phyloP scores from a whole-genome alignment of 2,888 invertebrate species.

The Callinectes sapidus region DNA sequence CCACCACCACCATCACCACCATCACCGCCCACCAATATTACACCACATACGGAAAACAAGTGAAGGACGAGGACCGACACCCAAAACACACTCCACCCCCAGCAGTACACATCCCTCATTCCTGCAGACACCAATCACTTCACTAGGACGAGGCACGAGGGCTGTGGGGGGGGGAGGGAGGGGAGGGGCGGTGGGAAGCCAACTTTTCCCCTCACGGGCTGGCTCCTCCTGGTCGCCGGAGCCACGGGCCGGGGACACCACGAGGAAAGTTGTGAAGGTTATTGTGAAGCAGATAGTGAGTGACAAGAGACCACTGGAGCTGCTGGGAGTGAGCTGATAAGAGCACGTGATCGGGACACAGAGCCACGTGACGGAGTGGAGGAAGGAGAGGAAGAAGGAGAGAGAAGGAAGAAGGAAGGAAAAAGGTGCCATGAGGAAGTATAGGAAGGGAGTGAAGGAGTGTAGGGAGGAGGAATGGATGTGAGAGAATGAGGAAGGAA shows the following conservation, averaged over 20 bases:
- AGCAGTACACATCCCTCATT: neutral
- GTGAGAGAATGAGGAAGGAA: neutral
- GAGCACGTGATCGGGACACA: neutral
- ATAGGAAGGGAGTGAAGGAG: neutral
- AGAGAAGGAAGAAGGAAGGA: neutral
- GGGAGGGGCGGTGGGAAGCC: neutral
- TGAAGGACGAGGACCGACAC: neutral
- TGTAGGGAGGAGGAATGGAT: neutral
- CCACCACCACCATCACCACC: neutral
- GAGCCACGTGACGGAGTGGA: slow-evolving; percentile 1
- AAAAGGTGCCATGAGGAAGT: neutral
- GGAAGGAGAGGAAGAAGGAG: neutral
- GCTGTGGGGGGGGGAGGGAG: too few species aligned
- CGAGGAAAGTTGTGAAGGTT: slow-evolving; percentile 11
- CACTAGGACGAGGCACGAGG: neutral
- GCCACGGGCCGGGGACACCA: neutral
- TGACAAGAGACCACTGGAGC: neutral
- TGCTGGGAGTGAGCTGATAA: slow-evolving; percentile 8
- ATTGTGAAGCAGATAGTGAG: slow-evolving; percentile 18
- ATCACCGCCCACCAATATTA: neutral
- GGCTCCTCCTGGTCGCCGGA: neutral
- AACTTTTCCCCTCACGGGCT: neutral
- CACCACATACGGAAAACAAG: neutral
- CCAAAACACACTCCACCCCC: neutral
- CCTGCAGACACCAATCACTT: neutral